Conservation (phyloP, 2,113 vertebrate genomes). For the Alexandromys fortis region DNA sequence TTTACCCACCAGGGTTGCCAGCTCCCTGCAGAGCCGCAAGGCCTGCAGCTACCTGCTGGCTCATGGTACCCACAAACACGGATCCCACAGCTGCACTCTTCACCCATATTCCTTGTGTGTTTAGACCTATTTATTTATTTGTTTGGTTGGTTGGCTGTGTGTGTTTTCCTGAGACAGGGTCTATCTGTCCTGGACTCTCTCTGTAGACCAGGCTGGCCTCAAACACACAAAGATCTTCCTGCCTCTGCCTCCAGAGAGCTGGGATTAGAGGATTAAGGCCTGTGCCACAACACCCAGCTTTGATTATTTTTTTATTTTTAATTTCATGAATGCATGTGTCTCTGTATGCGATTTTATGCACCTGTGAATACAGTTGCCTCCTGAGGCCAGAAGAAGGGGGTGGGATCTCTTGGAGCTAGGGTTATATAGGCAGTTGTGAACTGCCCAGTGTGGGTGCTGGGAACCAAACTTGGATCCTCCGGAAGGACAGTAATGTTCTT, state of each 20-base stretch:
- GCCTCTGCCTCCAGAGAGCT: too few relatives aligned
- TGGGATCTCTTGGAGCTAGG: background rate
- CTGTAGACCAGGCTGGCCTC: background rate
- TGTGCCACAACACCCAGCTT: too few relatives aligned
- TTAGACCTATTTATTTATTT: background rate
- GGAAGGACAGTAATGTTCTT: background rate
- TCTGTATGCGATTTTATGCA: background rate
- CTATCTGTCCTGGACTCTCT: too few relatives aligned
- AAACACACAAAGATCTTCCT: background rate
- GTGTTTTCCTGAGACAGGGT: too few relatives aligned
- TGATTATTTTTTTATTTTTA: background rate
- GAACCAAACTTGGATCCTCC: background rate
- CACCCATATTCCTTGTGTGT: background rate
- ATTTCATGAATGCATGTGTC: background rate
- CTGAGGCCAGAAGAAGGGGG: background rate
- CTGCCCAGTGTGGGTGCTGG: background rate
- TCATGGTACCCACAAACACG: too few relatives aligned
- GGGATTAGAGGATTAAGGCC: too few relatives aligned
- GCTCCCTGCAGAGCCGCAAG: background rate
- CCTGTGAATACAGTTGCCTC: background rate
- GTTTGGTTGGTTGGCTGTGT: too few relatives aligned
- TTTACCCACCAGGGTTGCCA: background rate
- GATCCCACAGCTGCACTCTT: background rate
- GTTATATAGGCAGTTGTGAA: background rate
- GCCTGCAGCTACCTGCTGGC: background rate